Evolutionary conservation across 2,113 vertebrate species (phyloP), one percentile per base, ranked within the genome.

Genomic region (Nestor notabilis): DNA sequence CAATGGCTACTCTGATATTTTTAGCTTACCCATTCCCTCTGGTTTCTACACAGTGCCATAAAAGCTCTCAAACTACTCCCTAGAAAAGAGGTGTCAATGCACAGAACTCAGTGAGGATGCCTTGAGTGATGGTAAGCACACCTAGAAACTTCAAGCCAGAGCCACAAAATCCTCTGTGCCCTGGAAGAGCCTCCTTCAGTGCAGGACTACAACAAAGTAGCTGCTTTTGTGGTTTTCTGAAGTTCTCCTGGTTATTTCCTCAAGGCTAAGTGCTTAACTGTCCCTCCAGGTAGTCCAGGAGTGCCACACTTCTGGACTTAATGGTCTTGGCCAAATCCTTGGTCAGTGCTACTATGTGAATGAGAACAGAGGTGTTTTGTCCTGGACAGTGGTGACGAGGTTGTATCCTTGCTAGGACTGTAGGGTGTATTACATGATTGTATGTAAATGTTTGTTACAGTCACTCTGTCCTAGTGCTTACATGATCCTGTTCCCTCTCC

Each of bases 91-190:
- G 0, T 43, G 50, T 55, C 75, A 46, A 52, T 37, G 44, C 27
- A 83, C 49, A 69, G 60, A 83, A 52, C 27, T 55, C 13, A 5
- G 9, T 0, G 0, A 91, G 41, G 17, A 4, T 31, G 27, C 55
- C 24, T 68, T 25, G 1, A 53, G 37, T 46, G 20, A 69, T 64
- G 14, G 20, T 24, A 55, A 63, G 29, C 10, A 50, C 12, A 65
- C 13, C 24, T 19, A 37, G 49, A 77, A 80, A 53, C 31, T 55
- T 83, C 49, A 70, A 53, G 12, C 5, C 16, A 28, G 64, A 83
- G 70, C 28, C 14, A n/a, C 25, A 90, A 50, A 44, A 60, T 13
- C 9, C 17, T 68, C 66, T 41, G 33, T 82, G 18, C 17, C 19
- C 17, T 55, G 5, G 29, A 83, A 65, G 27, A 64, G 4, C 14